These are phyloP conservation scores for Drosophila takahashii DNA, from an alignment of 1,140 invertebrate species.

Conservation along the genomic window DNA sequence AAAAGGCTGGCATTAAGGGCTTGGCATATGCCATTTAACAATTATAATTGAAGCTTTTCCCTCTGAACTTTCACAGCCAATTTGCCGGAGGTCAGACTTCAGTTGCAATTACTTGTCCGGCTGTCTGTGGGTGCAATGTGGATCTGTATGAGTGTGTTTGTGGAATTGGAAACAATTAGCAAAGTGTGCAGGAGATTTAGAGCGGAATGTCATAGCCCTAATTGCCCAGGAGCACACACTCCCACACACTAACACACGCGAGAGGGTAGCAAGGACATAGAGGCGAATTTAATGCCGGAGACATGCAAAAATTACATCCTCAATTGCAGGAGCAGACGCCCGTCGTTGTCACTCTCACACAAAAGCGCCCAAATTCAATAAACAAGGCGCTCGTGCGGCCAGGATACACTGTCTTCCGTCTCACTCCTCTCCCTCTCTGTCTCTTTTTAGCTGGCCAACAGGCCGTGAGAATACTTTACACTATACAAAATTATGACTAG, in stretches of 20 bases:
- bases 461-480: slow-evolving; percentile 26
- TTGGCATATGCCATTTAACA: slow-evolving; percentile 43
- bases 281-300: slow-evolving; percentile 74
- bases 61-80: slow-evolving; percentile 51
- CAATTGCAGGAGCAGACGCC: slow-evolving; percentile 56
- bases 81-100: slow-evolving; percentile 57
- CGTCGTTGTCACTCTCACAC: slow-evolving; percentile 52
- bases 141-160: slow-evolving; percentile 22
- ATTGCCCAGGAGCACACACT: slow-evolving; percentile 62
- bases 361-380: slow-evolving; percentile 72
- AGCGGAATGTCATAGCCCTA: slow-evolving; percentile 80
- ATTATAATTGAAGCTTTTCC: slow-evolving; percentile 59
- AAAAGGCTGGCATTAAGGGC: slow-evolving; percentile 30
- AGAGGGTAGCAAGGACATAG: not conserved
- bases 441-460: slow-evolving; percentile 31
- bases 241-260: slow-evolving; percentile 14
- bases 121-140: not conserved
- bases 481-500: not conserved
- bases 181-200: slow-evolving; percentile 79
- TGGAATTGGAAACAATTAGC: slow-evolving; percentile 82
- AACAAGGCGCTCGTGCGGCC: slow-evolving; percentile 73
- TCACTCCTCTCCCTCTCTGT: not conserved
- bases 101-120: slow-evolving; percentile 68
- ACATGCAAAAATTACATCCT: slow-evolving; percentile 82
- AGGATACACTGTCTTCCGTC: slow-evolving; percentile 35